Conservation (phyloP, 23 tunicate species). For the Halocynthia roretzi region DNA sequence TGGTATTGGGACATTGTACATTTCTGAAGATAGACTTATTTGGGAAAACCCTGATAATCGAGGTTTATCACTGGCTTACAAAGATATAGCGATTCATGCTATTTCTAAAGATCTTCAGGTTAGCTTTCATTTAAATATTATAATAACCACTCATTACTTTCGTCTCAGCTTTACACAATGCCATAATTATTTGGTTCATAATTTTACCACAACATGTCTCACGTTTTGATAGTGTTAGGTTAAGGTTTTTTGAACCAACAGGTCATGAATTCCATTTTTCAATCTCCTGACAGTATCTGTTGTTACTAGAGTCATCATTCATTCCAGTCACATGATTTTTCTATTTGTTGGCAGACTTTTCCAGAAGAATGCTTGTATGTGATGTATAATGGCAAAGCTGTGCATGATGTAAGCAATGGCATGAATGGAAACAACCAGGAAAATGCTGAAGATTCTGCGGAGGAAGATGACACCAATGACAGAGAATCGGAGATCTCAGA, state of each 20-base stretch:
- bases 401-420: constrained; percentile 1
- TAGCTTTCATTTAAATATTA: neutral
- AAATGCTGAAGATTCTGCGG: constrained; percentile 23
- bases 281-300: too few species aligned
- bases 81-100: constrained; percentile 73
- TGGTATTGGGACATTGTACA: constrained; percentile 29
- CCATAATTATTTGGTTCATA: too few species aligned
- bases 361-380: constrained; percentile 79
- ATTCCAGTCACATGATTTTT: neutral
- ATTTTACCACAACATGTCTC: too few species aligned
- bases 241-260: neutral
- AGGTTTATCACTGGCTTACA: constrained; percentile 37
- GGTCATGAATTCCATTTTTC: too few species aligned
- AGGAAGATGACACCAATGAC: constrained; percentile 15
- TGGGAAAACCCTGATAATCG: constrained; percentile 31
- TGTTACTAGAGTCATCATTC: too few species aligned
- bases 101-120: constrained; percentile 61
- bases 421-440: constrained; percentile 28
- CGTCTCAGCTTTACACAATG: too few species aligned
- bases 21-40: constrained; percentile 21
- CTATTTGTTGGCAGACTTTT: constrained; percentile 33
- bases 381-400: constrained; percentile 52
- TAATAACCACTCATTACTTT: too few species aligned
- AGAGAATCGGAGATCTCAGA: constrained; percentile 32
- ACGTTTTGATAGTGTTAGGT: neutral